Base-by-base conservation (phyloP, 1,140 invertebrate species). In the Leptinotarsa texana region DNA sequence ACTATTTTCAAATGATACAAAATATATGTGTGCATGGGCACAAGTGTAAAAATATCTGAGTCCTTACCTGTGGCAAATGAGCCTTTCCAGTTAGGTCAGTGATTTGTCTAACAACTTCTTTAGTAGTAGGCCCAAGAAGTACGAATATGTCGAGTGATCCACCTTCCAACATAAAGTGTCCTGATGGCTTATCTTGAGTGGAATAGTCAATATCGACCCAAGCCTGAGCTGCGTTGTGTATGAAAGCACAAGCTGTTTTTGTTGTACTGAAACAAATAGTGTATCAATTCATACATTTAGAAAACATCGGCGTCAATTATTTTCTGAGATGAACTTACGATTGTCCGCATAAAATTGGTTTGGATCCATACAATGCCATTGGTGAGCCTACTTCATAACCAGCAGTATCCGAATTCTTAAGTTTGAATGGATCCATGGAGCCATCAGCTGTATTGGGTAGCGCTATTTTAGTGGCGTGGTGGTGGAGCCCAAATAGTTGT, bases 341-440 rank as follows among this genome's bases (percentile, higher is more conserved):
- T 83, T 99, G 97, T 71, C 95, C 95, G 78, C 97, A 90, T 80
- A 99, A 89, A 68, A 98, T 93, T 0, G 98, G 98, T 68, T 99
- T 89, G 1, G 96, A 90, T 62, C 96, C 98, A 85, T 99, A 99
- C 0, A 99, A 85, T 18, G 97, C 92, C 97, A 99, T 99, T 61
- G 90, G 91, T 82, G 93, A 96, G 76, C 97, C 90, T 1, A 97
- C 80, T 82, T 99, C 95, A 68, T 68, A 68, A 84, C 99, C 97
- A 87, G 99, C 99, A 0, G 99, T 96, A 88, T 99, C 98, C 80
- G 98, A 86, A 87, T 99, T 99, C 83, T 95, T 99, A 15, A 99
- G 84, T 42, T 98, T 90, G 84, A 98, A 99, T 0, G 98, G 98
- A 81, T 99, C 96, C 86, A 91, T 96, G 17, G 88, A 87, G 21